A percentile compares a stretch with the other conserved stretches of the same genome.
Evolutionary conservation across 2,113 vertebrate species (phyloP).

Genomic region (Cnemophilus loriae): DNA sequence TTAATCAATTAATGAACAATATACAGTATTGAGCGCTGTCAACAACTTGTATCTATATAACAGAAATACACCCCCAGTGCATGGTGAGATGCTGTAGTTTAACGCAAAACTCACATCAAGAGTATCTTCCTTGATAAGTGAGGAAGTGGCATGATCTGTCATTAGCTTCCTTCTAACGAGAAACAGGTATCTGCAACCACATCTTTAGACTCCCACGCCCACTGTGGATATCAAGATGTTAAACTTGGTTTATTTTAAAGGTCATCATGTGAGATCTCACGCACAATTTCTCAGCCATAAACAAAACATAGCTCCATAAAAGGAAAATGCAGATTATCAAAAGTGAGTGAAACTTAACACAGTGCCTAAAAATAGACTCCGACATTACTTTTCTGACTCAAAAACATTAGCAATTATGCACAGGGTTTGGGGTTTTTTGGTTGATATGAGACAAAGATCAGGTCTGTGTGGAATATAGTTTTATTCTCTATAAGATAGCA

Average conservation of each 20-base stretch:
- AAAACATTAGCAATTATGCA: background rate
- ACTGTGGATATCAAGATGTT: slow-evolving; percentile 61
- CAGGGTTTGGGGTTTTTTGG: background rate
- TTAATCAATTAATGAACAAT: background rate
- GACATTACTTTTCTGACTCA: background rate
- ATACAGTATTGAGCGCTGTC: background rate
- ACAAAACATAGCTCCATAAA: slow-evolving; percentile 48
- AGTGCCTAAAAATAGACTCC: slow-evolving; percentile 1
- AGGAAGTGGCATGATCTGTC: slow-evolving; percentile 75
- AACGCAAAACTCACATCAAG: background rate
- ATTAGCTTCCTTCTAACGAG: slow-evolving; percentile 76
- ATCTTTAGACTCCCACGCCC: slow-evolving; percentile 71
- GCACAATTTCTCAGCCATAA: slow-evolving; percentile 66
- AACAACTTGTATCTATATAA: background rate
- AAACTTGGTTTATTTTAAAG: slow-evolving; percentile 68
- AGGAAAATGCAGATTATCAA: slow-evolving; percentile 47
- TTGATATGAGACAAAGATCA: background rate
- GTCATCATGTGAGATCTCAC: slow-evolving; percentile 67
- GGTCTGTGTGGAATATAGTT: background rate
- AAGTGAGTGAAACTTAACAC: slow-evolving; percentile 36
- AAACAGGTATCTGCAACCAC: slow-evolving; percentile 73
- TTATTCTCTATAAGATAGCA: background rate
- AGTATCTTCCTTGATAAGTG: slow-evolving; percentile 49
- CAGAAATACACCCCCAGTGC: background rate
- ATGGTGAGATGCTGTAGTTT: background rate